Evolutionary conservation across 2,888 invertebrate species (phyloP).

Genomic region (Chymomyza procnemis): DNA sequence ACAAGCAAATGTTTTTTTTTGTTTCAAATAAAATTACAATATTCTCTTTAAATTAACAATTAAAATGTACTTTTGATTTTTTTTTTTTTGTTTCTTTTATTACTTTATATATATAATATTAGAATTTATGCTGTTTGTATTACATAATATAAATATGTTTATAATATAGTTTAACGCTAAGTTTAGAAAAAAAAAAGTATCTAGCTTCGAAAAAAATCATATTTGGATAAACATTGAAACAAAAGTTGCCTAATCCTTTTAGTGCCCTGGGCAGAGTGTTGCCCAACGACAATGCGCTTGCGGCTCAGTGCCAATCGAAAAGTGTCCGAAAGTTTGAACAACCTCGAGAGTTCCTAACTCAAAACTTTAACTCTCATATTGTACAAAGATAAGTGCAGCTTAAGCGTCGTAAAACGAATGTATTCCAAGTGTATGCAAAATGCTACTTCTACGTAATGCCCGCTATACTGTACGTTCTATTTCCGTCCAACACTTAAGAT

Average conservation of each 20-base stretch:
- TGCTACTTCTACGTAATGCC: no score
- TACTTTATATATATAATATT: constrained; percentile 6
- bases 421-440: no score
- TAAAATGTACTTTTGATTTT: constrained; percentile 66
- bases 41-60: constrained; percentile 64
- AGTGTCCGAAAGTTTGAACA: no score
- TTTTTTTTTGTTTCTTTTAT: constrained; percentile 51
- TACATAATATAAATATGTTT: constrained; percentile 39
- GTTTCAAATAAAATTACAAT: constrained; percentile 64
- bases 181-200: constrained; percentile 61
- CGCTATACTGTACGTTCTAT: no score
- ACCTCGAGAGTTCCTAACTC: no score
- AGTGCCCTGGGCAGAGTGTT: no score
- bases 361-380: no score
- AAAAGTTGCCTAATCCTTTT: constrained; percentile 8
- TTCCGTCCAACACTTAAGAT: no score
- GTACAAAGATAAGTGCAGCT: no score
- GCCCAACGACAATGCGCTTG: no score
- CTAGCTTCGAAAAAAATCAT: constrained; percentile 34
- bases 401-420: no score
- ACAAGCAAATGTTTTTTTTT: constrained; percentile 40
- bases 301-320: no score
- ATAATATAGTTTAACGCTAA: constrained; percentile 50
- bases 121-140: constrained; percentile 47
- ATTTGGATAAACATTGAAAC: constrained; percentile 14